phyloP scores from a whole-genome alignment of 2,888 invertebrate genomes.

The Steinernema scapterisci region DNA sequence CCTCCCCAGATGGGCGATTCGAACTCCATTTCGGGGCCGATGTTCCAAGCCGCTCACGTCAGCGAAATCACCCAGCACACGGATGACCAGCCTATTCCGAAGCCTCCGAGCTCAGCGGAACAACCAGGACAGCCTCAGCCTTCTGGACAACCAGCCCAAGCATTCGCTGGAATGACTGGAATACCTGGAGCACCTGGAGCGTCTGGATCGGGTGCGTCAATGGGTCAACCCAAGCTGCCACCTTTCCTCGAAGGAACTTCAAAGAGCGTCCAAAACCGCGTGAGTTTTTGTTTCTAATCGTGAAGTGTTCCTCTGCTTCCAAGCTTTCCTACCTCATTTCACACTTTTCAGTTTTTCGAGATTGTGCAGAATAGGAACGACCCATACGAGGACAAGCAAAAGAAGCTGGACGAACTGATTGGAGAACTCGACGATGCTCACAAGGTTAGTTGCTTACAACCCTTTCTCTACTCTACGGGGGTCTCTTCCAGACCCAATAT shows the following conservation, averaged over 20 bases:
- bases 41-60: background rate
- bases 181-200: background rate
- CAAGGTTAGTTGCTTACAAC: constrained; percentile 36
- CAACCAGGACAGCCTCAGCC: background rate
- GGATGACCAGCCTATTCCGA: background rate
- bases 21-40: background rate
- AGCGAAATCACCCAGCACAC: background rate
- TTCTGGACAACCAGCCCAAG: background rate
- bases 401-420: constrained; percentile 45
- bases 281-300: background rate
- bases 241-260: constrained; percentile 21
- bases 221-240: constrained; percentile 6
- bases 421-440: constrained; percentile 39
- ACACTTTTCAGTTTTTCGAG: constrained; percentile 17
- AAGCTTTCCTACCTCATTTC: too few relatives aligned
- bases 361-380: constrained; percentile 15
- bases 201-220: background rate
- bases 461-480: background rate
- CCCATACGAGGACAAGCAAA: constrained; percentile 44
- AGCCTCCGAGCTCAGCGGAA: background rate
- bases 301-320: too few relatives aligned
- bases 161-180: background rate
- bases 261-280: background rate
- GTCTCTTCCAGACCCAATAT: constrained; percentile 38
- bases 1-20: background rate